Evolutionary conservation across 2,888 invertebrate genomes (phyloP).

Genomic region (Leptura quadrifasciata): DNA sequence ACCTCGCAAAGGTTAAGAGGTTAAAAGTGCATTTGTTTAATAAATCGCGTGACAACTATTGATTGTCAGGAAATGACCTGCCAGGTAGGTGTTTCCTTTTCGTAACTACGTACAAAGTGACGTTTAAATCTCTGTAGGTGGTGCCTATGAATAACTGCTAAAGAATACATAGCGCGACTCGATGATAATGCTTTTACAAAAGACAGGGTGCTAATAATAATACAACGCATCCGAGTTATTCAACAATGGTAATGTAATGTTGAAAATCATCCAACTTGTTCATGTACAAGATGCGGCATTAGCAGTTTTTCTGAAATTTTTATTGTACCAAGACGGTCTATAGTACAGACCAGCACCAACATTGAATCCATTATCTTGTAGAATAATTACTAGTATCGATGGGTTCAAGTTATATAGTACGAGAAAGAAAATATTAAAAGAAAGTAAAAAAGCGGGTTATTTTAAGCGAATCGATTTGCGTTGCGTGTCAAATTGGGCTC

Average conservation of each 20-base stretch:
- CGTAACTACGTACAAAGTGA: neutral
- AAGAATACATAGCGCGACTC: neutral
- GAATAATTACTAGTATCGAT: slow-evolving; percentile 34
- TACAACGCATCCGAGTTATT: neutral
- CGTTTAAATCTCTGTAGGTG: slow-evolving; percentile 17
- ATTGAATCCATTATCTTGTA: slow-evolving; percentile 23
- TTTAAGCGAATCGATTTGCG: slow-evolving; percentile 25
- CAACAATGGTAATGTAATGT: neutral
- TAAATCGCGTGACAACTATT: slow-evolving; percentile 37
- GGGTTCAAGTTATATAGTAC: slow-evolving; percentile 19
- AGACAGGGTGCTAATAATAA: slow-evolving; percentile 3
- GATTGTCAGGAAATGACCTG: slow-evolving; percentile 38
- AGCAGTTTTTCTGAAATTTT: slow-evolving; percentile 17
- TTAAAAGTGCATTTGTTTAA: slow-evolving; percentile 34
- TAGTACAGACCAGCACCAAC: slow-evolving; percentile 39
- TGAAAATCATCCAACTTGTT: neutral
- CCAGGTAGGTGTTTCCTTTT: slow-evolving; percentile 27
- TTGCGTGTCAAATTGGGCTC: slow-evolving; percentile 26
- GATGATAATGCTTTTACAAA: neutral
- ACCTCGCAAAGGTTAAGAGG: slow-evolving; percentile 33
- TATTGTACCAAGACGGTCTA: slow-evolving; percentile 33
- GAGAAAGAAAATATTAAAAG: slow-evolving; percentile 22
- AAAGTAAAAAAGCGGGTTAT: slow-evolving; percentile 28
- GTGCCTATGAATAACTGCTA: neutral
- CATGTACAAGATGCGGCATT: slow-evolving; percentile 11